Evolutionary conservation across 2,888 invertebrate species (phyloP).

Genomic region (Chymomyza amoena): DNA sequence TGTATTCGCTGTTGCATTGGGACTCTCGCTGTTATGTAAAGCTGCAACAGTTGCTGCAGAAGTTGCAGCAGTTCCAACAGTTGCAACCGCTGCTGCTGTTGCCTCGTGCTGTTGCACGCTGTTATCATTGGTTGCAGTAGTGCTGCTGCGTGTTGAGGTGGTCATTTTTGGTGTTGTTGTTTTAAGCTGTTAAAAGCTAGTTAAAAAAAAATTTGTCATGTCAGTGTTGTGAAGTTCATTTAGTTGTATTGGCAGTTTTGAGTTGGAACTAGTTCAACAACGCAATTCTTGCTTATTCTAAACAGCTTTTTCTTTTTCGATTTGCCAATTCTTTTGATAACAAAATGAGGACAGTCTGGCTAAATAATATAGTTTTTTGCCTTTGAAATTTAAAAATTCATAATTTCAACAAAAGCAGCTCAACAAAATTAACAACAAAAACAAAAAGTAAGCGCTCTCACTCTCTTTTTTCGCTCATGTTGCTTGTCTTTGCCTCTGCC

Average conservation of each 20-base stretch:
- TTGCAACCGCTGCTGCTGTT: conserved; percentile 2
- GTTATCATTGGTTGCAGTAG: conserved; percentile 40
- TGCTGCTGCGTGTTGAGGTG: conserved; percentile 59
- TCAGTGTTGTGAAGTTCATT: neutral
- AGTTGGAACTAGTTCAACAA: neutral
- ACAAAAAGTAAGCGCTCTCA: neutral
- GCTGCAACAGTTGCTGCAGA: neutral
- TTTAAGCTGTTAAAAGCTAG: neutral
- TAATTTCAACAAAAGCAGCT: neutral
- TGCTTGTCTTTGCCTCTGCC: neutral
- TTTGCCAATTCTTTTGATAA: neutral
- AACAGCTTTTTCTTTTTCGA: neutral
- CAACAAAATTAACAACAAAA: neutral
- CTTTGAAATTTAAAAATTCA: neutral
- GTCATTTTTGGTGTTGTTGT: conserved; percentile 50
- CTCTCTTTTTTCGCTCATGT: neutral
- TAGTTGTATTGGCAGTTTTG: neutral
- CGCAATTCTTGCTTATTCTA: neutral
- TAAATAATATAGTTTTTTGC: conserved; percentile 7
- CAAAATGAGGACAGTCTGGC: neutral
- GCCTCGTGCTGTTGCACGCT: conserved; percentile 21
- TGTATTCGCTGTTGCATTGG: conserved; percentile 20
- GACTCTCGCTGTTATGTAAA: conserved; percentile 38
- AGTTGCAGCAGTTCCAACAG: too few species aligned
- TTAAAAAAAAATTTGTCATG: neutral